Evolutionary conservation across 2,888 invertebrate genomes (phyloP), one percentile per base, ranked within the genome.

Genomic region (Saturnia pavonia): DNA sequence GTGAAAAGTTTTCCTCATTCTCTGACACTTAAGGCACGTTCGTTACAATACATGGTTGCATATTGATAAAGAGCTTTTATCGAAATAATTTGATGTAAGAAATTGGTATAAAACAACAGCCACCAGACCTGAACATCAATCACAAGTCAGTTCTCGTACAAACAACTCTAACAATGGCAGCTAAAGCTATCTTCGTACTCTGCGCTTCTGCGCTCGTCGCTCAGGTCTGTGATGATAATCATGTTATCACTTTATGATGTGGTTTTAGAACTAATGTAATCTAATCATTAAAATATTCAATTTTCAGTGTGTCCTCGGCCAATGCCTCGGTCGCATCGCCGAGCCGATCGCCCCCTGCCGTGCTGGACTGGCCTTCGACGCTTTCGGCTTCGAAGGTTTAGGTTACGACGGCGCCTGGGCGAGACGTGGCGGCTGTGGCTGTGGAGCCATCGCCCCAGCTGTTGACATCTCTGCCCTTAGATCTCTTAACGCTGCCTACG

Each of bases 401-500:
- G 69, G 65, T 54, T 65, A 65, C 40, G 65, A 40, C 40, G 40
- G 19, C 0, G 65, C 65, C 19, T 65, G 34, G 65, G 8, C 34
- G 19, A 65, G 40, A 40, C 65, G 65, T 1, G 40, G n/a, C 4
- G 65, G 65, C n/a, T 34, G 65, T 60, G 65, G 40, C n/a, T 34
- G 65, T 60, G 57, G 57, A 60, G 67, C 80, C 80, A 25, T 75
- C 77, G 1, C 77, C 77, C 69, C 75, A 69, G 45, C 79, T 72
- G 16, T 75, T 76, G 16, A 77, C 77, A 12, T 81, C 76, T 60
- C 69, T 54, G 70, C 45, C 27, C 71, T 68, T 69, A 77, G 70
- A 68, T 72, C 71, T n/a, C 70, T 73, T 40, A 73, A 74, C 25
- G 70, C 75, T 51, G 68, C 72, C 70, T 25, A 68, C 69, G 72